Evolutionary conservation across 2,888 invertebrate genomes (phyloP).

Genomic region (Drosophila melanosoma): DNA sequence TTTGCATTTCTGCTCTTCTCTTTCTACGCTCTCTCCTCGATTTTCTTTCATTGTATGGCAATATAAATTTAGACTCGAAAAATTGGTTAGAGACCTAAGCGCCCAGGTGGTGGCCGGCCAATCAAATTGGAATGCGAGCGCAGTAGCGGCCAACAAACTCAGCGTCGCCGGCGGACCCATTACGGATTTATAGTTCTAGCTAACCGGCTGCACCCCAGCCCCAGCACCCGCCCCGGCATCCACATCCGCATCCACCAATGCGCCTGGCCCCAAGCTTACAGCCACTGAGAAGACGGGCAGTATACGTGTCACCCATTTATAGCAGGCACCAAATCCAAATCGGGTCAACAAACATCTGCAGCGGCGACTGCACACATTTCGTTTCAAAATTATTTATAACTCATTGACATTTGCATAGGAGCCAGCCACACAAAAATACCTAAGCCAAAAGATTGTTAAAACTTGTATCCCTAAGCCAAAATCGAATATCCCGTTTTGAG

Average conservation of each 20-base stretch:
- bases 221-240: constrained; percentile 15
- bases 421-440: constrained; percentile 1
- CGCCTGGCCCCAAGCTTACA: constrained; percentile 9
- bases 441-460: constrained; percentile 47
- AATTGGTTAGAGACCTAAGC: constrained; percentile 84
- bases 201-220: constrained; percentile 40
- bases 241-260: not conserved
- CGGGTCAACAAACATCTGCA: constrained; percentile 28
- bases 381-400: constrained; percentile 72
- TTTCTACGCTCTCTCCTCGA: constrained; percentile 40
- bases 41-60: constrained; percentile 1
- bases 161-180: constrained; percentile 84
- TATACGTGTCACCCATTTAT: constrained; percentile 80
- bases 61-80: constrained; percentile 84
- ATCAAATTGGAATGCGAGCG: constrained; percentile 52
- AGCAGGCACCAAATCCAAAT: constrained; percentile 49
- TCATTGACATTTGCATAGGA: constrained; percentile 63
- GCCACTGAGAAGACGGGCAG: constrained; percentile 24
- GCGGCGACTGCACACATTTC: constrained; percentile 58
- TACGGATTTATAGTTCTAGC: constrained; percentile 85
- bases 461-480: constrained; percentile 33
- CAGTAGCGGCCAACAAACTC: constrained; percentile 66
- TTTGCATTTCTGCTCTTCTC: constrained; percentile 72
- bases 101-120: constrained; percentile 66
- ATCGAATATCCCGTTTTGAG: constrained; percentile 11